Percentiles rank a stretch among this genome's conserved stretches.
These are phyloP conservation scores for Tetanocera ferruginea DNA, from an alignment of 2,888 invertebrate species.

Conservation along the genomic window DNA sequence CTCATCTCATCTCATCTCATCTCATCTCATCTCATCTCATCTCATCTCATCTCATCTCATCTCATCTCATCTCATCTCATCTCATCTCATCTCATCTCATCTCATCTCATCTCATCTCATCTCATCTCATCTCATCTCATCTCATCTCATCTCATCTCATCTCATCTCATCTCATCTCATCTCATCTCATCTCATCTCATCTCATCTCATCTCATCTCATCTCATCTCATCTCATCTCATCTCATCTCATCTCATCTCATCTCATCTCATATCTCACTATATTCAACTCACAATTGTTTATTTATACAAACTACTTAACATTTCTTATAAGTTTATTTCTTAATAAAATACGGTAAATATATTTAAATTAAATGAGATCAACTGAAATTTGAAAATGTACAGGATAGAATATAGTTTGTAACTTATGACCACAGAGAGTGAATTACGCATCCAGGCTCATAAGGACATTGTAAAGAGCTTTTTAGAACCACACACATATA, in stretches of 20 bases:
- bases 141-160: background rate
- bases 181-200: background rate
- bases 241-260: background rate
- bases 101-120: background rate
- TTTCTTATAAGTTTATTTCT: background rate
- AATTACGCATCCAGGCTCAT: too few relatives aligned
- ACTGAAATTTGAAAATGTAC: too few relatives aligned
- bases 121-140: background rate
- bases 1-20: background rate
- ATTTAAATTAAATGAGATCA: too few relatives aligned
- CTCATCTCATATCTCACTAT: too few relatives aligned
- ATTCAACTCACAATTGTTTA: background rate
- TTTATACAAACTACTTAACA: background rate
- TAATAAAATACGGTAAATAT: too few relatives aligned
- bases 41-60: background rate
- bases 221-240: background rate
- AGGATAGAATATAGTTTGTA: too few relatives aligned
- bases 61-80: background rate
- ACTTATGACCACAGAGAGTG: too few relatives aligned
- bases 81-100: background rate
- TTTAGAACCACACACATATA: too few relatives aligned
- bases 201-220: background rate
- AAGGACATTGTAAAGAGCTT: too few relatives aligned
- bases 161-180: background rate
- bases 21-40: background rate